These are phyloP conservation scores for Cantharis nigra DNA, from an alignment of 2,888 invertebrate genomes.

Conservation along the genomic window DNA sequence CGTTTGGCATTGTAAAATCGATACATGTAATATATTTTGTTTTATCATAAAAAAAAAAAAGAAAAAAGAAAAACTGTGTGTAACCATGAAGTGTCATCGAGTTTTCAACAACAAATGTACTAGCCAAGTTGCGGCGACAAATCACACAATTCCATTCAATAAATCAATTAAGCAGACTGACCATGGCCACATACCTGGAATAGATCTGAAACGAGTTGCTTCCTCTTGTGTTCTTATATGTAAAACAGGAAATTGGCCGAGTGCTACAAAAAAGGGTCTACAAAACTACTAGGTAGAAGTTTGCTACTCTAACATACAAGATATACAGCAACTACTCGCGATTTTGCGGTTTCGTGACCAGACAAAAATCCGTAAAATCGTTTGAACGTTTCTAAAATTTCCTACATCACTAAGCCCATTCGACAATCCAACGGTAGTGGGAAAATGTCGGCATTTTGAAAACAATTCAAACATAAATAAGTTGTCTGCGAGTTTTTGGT, in stretches of 20 bases:
- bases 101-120: slow-evolving; percentile 41
- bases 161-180: slow-evolving; percentile 52
- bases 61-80: slow-evolving; percentile 20
- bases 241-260: slow-evolving; percentile 43
- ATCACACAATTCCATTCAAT: slow-evolving; percentile 54
- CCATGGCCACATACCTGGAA: slow-evolving; percentile 45
- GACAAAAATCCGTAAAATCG: slow-evolving; percentile 54
- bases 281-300: slow-evolving; percentile 7
- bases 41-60: slow-evolving; percentile 19
- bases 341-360: slow-evolving; percentile 50
- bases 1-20: not conserved
- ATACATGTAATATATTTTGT: slow-evolving; percentile 22
- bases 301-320: not conserved
- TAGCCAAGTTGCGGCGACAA: slow-evolving; percentile 49
- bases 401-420: slow-evolving; percentile 46
- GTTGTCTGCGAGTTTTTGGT: slow-evolving; percentile 55
- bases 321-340: slow-evolving; percentile 27
- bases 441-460: slow-evolving; percentile 57
- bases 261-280: slow-evolving; percentile 26
- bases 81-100: slow-evolving; percentile 26
- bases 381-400: slow-evolving; percentile 51
- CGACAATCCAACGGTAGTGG: slow-evolving; percentile 51
- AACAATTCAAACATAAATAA: slow-evolving; percentile 59
- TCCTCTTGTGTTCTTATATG: slow-evolving; percentile 51
- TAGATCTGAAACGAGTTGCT: slow-evolving; percentile 41